Evolutionary conservation across 37 sponge, comb jelly and placozoan species (phyloP).

Genomic region (Halichondria panicea): DNA sequence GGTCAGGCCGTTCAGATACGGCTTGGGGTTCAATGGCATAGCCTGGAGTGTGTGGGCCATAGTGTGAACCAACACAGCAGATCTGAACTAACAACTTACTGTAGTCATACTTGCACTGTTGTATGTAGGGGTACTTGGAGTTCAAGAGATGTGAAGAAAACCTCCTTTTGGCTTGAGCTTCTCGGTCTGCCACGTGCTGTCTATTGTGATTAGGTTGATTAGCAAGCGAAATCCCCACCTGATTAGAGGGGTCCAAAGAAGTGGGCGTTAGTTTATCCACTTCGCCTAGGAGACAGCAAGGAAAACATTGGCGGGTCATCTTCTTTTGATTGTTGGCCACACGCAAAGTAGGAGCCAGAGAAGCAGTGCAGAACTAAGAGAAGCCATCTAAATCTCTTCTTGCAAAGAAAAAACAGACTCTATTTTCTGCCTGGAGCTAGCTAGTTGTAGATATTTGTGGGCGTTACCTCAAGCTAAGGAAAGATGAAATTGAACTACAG

Average conservation of each 20-base stretch:
- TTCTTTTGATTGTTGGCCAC: too few species aligned
- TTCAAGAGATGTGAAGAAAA: not conserved
- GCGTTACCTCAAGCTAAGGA: not conserved
- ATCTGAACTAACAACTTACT: conserved; percentile 12
- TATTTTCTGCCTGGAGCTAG: too few species aligned
- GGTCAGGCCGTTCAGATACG: conserved; percentile 94
- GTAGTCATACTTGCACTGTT: not conserved
- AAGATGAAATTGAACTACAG: not conserved
- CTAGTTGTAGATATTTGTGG: too few species aligned
- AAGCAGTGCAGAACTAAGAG: too few species aligned
- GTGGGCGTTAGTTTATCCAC: conserved; percentile 33
- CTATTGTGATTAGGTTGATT: too few species aligned
- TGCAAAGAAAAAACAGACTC: too few species aligned
- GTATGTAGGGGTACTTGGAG: not conserved
- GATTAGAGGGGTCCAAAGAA: not conserved
- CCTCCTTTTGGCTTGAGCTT: too few species aligned
- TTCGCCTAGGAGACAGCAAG: conserved; percentile 34
- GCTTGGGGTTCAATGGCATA: conserved; percentile 97
- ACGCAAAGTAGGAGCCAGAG: too few species aligned
- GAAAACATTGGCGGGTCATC: too few species aligned
- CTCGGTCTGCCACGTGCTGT: too few species aligned
- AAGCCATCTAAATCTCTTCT: not conserved
- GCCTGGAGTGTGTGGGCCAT: conserved; percentile 25
- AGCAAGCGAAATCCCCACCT: conserved; percentile 5
- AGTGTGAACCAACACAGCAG: not conserved